Evolutionary conservation across 2,888 invertebrate genomes (phyloP).

Genomic region (Melanchra persicariae): DNA sequence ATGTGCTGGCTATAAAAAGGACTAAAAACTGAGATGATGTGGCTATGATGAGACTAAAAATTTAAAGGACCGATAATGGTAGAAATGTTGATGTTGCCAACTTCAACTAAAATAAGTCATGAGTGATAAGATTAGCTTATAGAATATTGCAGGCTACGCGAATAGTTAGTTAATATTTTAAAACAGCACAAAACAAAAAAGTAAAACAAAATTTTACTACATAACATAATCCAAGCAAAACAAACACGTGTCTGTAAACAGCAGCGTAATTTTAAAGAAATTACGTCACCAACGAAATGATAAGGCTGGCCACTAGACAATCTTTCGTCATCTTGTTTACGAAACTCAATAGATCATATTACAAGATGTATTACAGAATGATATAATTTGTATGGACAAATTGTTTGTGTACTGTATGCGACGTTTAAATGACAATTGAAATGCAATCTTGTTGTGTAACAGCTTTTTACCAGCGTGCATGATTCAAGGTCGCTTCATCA

Average conservation of each 20-base stretch:
- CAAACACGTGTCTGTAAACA: background rate
- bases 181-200: conserved; percentile 2
- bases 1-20: background rate
- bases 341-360: conserved; percentile 28
- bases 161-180: background rate
- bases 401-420: conserved; percentile 15
- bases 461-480: background rate
- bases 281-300: conserved; percentile 38
- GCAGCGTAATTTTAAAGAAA: conserved; percentile 7
- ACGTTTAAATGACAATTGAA: conserved; percentile 24
- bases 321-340: conserved; percentile 55
- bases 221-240: conserved; percentile 15
- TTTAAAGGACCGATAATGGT: too few relatives aligned
- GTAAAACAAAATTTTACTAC: conserved; percentile 15
- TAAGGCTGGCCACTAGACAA: conserved; percentile 31
- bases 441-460: conserved; percentile 13
- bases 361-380: conserved; percentile 7
- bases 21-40: background rate
- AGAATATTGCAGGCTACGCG: background rate
- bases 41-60: background rate
- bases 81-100: too few relatives aligned
- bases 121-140: background rate
- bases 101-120: conserved; percentile 1
- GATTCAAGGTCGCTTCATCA: conserved; percentile 12
- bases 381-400: conserved; percentile 13